phyloP scores from a whole-genome alignment of 2,888 invertebrate species.

The Mythimna albipuncta region DNA sequence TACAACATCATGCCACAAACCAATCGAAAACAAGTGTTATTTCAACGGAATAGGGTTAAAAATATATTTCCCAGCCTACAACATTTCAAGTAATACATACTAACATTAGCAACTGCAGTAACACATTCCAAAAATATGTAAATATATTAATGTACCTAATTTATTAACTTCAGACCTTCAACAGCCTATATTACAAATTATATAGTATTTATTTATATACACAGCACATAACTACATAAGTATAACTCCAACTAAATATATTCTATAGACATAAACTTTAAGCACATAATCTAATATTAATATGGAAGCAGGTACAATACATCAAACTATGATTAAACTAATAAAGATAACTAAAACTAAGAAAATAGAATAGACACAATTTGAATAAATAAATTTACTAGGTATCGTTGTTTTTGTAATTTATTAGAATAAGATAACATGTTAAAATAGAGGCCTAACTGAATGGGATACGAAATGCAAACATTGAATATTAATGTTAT shows the following conservation, averaged over 20 bases:
- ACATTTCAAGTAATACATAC: slow-evolving; percentile 13
- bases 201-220: slow-evolving; percentile 28
- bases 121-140: slow-evolving; percentile 39
- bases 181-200: slow-evolving; percentile 23
- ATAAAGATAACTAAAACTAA: slow-evolving; percentile 3
- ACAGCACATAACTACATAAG: slow-evolving; percentile 25
- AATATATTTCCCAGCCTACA: slow-evolving; percentile 2
- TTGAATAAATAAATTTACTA: background rate
- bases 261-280: slow-evolving; percentile 43
- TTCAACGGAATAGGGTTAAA: background rate
- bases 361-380: background rate
- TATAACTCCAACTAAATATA: slow-evolving; percentile 35
- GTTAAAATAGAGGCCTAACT: too few species aligned
- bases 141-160: slow-evolving; percentile 22
- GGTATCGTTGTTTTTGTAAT: too few species aligned
- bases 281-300: slow-evolving; percentile 29
- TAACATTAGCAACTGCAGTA: slow-evolving; percentile 10
- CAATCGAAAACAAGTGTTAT: slow-evolving; percentile 2
- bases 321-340: slow-evolving; percentile 20
- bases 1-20: background rate
- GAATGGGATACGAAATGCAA: background rate
- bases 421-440: too few species aligned
- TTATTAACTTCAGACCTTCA: slow-evolving; percentile 13
- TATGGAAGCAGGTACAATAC: slow-evolving; percentile 28
- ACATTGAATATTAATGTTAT: background rate